phyloP scores from a whole-genome alignment of 2,113 vertebrate genomes.

The Muscicapa adusta region DNA sequence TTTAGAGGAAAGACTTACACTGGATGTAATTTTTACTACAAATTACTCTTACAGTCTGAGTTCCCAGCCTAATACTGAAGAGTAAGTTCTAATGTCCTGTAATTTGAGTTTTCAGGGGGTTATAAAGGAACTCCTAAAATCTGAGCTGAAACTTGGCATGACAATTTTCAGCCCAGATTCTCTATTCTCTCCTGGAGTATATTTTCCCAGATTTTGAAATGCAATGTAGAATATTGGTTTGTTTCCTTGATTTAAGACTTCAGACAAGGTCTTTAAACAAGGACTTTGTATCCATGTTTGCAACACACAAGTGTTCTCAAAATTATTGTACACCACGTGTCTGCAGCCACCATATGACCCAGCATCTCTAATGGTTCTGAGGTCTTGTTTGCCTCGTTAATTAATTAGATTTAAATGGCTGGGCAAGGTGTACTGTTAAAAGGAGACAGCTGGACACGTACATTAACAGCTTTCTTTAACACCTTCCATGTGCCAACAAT shows the following conservation, averaged over 20 bases:
- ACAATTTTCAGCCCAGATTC: not conserved
- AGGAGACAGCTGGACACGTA: not conserved
- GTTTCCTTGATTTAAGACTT: not conserved
- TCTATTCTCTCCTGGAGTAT: not conserved
- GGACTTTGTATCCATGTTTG: not conserved
- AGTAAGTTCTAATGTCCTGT: not conserved
- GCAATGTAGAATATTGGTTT: not conserved
- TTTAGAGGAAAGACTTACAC: not conserved
- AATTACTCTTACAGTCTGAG: constrained; percentile 17
- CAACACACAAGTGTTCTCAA: not conserved
- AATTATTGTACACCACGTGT: not conserved
- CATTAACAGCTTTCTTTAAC: not conserved
- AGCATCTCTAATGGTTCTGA: not conserved
- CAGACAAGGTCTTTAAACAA: not conserved
- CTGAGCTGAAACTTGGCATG: not conserved
- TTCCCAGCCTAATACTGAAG: not conserved
- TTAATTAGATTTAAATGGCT: not conserved
- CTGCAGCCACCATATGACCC: not conserved
- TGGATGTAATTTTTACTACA: not conserved
- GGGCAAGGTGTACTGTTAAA: not conserved
- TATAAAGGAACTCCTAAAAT: not conserved
- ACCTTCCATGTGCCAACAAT: not conserved
- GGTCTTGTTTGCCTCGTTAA: not conserved
- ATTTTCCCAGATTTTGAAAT: not conserved
- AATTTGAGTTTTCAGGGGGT: not conserved